phyloP scores from a whole-genome alignment of 2,113 vertebrate genomes.

The Serinus canaria region DNA sequence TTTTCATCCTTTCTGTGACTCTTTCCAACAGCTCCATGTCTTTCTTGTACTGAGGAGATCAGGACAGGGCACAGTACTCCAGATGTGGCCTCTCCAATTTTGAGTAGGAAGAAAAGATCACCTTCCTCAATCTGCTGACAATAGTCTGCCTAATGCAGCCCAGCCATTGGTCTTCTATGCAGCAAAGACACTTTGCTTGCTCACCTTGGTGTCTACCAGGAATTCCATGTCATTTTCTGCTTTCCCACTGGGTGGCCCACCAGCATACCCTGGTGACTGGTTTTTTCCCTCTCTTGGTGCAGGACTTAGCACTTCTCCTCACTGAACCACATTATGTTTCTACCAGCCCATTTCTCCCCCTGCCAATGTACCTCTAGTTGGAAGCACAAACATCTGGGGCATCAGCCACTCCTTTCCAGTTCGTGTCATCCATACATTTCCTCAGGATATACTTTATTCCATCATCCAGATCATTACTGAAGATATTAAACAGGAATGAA shows the following conservation, averaged over 20 bases:
- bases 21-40: background rate
- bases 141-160: background rate
- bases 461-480: background rate
- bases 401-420: background rate
- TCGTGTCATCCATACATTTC: background rate
- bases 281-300: background rate
- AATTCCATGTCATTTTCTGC: background rate
- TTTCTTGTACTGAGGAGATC: background rate
- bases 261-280: fast-evolving
- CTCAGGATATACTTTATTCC: background rate
- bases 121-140: background rate
- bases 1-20: background rate
- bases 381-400: background rate
- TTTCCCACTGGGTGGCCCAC: background rate
- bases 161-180: background rate
- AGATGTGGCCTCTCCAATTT: background rate
- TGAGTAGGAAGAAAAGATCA: background rate
- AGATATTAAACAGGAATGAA: background rate
- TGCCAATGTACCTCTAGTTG: background rate
- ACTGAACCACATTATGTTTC: background rate
- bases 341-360: background rate
- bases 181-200: background rate
- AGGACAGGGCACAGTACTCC: background rate
- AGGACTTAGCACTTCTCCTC: background rate
- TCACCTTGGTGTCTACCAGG: background rate